A percentile compares a stretch with the other conserved stretches of the same genome.
These are phyloP conservation scores for Donacobius atricapilla DNA, from an alignment of 2,113 vertebrate genomes.

Conservation along the genomic window DNA sequence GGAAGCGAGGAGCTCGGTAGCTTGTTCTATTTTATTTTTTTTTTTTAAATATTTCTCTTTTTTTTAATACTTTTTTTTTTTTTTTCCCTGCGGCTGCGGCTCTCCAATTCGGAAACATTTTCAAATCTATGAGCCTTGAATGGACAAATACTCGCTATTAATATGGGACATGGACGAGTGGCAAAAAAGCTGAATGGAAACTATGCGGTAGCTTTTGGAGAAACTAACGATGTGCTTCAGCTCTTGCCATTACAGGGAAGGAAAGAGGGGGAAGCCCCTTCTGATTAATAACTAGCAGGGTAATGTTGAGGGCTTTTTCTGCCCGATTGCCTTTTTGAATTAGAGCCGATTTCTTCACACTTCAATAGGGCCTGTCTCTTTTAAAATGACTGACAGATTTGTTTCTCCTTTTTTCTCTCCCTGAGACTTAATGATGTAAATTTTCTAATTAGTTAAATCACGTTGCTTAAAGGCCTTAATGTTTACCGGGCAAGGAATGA, in stretches of 20 bases:
- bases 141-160: constrained; percentile 70
- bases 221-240: constrained; percentile 67
- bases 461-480: constrained; percentile 84
- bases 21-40: no score
- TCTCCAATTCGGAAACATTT: constrained; percentile 63
- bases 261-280: constrained; percentile 69
- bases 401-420: constrained; percentile 74
- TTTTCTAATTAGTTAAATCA: constrained; percentile 92
- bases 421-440: constrained; percentile 89
- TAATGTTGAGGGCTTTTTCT: constrained; percentile 87
- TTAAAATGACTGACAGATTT: constrained; percentile 91
- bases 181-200: constrained; percentile 74
- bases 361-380: constrained; percentile 88
- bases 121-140: constrained; percentile 67
- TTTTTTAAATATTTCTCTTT: no score
- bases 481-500: constrained; percentile 75
- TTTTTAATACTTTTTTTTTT: no score
- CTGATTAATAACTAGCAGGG: constrained; percentile 87
- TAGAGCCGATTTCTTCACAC: constrained; percentile 91
- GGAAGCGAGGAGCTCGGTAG: not conserved
- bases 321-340: constrained; percentile 89
- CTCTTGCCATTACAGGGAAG: constrained; percentile 59
- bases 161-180: constrained; percentile 71
- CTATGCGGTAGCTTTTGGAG: constrained; percentile 56
- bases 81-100: not conserved